Conservation (phyloP, 2,888 invertebrate species). For the Phorcus lineatus region DNA sequence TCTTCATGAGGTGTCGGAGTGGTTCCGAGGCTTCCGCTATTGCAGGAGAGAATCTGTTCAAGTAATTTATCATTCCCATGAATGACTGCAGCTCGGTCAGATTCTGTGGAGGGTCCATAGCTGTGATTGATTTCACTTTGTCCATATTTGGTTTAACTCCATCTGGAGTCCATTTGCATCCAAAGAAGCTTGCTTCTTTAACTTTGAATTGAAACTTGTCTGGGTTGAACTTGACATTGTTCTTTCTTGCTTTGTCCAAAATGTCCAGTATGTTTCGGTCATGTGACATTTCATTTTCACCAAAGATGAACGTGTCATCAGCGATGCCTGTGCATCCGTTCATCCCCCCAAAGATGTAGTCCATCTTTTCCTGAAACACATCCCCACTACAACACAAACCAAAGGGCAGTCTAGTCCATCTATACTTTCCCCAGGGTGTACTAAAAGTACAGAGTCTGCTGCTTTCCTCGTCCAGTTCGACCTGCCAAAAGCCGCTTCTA, state of each 20-base stretch:
- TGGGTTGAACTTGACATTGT: not conserved
- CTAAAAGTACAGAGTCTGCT: constrained; percentile 43
- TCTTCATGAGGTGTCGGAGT: constrained; percentile 12
- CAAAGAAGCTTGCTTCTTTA: constrained; percentile 15
- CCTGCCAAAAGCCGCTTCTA: constrained; percentile 45
- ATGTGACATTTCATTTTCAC: constrained; percentile 25
- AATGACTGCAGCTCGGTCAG: constrained; percentile 21
- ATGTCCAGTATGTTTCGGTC: constrained; percentile 26
- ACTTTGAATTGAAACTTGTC: constrained; percentile 21
- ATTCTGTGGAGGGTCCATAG: constrained; percentile 32
- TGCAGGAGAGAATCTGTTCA: constrained; percentile 17
- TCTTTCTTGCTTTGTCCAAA: too few species aligned
- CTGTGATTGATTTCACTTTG: constrained; percentile 32
- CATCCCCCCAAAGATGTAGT: constrained; percentile 31
- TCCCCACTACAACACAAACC: constrained; percentile 12
- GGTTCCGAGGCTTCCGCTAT: constrained; percentile 17
- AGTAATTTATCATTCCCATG: constrained; percentile 23
- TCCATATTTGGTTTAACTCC: constrained; percentile 29
- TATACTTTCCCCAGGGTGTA: constrained; percentile 32
- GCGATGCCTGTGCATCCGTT: constrained; percentile 32
- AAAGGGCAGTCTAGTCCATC: not conserved
- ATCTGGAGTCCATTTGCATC: constrained; percentile 9
- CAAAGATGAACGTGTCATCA: constrained; percentile 38
- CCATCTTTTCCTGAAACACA: constrained; percentile 33
- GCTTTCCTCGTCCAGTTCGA: not conserved